Evolutionary conservation across 1,140 invertebrate genomes (phyloP).

Genomic region (Leptonema lineaticorne): DNA sequence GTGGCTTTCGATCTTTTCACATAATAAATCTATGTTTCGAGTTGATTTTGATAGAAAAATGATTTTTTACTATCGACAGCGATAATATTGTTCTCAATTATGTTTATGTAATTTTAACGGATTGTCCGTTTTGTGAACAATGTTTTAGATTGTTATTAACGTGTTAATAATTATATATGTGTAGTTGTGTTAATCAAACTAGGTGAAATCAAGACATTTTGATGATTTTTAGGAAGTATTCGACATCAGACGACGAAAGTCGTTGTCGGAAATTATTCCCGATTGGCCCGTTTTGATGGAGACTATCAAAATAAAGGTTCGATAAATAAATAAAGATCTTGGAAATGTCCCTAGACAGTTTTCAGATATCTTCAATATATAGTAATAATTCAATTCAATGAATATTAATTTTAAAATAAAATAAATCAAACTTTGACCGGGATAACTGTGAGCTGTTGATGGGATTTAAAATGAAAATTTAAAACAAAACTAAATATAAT

Average conservation of each 20-base stretch:
- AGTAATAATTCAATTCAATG: not conserved
- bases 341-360: conserved; percentile 20
- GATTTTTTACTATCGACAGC: too few species aligned
- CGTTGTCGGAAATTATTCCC: conserved; percentile 62
- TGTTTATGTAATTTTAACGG: too few species aligned
- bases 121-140: too few species aligned
- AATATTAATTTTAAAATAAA: not conserved
- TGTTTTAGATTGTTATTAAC: too few species aligned
- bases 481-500: conserved; percentile 15
- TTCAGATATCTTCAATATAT: not conserved
- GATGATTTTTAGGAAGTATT: conserved; percentile 61
- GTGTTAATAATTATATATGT: not conserved
- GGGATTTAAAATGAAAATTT: conserved; percentile 16
- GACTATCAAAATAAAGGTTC: conserved; percentile 63
- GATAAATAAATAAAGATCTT: conserved; percentile 49
- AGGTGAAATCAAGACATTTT: conserved; percentile 19
- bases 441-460: conserved; percentile 1
- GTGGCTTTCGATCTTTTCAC: too few species aligned
- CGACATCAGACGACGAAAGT: conserved; percentile 64
- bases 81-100: too few species aligned
- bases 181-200: conserved; percentile 10
- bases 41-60: too few species aligned
- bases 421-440: not conserved
- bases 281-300: conserved; percentile 65
- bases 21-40: too few species aligned